phyloP scores from a whole-genome alignment of 1,140 invertebrate species.

The Sweltsa coloradensis region DNA sequence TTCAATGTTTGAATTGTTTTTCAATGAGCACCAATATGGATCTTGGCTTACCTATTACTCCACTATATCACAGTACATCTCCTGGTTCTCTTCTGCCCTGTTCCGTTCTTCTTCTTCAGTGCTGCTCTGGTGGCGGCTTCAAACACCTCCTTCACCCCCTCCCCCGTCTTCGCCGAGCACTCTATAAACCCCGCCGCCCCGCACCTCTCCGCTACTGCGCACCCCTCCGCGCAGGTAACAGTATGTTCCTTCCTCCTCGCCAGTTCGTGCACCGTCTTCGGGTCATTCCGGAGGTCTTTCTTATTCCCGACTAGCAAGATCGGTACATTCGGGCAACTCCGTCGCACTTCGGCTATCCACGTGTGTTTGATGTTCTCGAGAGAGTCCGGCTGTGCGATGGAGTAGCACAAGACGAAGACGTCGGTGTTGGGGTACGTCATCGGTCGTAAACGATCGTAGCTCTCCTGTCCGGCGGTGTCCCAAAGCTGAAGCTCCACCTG shows the following conservation, averaged over 20 bases:
- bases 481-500: slow-evolving; percentile 49
- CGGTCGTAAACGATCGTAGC: slow-evolving; percentile 48
- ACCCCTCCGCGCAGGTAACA: slow-evolving; percentile 47
- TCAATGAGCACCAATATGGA: too few species aligned
- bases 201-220: slow-evolving; percentile 55
- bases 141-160: slow-evolving; percentile 55
- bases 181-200: slow-evolving; percentile 58
- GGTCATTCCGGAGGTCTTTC: slow-evolving; percentile 46
- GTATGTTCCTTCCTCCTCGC: slow-evolving; percentile 57
- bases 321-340: slow-evolving; percentile 49
- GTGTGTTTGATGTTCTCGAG: slow-evolving; percentile 42
- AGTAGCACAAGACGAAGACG: slow-evolving; percentile 43
- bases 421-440: slow-evolving; percentile 50
- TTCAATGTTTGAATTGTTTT: too few species aligned
- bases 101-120: slow-evolving; percentile 34
- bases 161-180: slow-evolving; percentile 61
- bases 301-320: slow-evolving; percentile 49
- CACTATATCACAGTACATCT: too few species aligned
- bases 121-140: slow-evolving; percentile 56
- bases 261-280: slow-evolving; percentile 47
- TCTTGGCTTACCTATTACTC: too few species aligned
- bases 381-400: slow-evolving; percentile 40
- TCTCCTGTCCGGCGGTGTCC: slow-evolving; percentile 55
- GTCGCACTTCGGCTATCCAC: slow-evolving; percentile 43
- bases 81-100: too few species aligned